Base-by-base conservation (phyloP, 2,888 invertebrate genomes). In the Coremacera marginata region DNA sequence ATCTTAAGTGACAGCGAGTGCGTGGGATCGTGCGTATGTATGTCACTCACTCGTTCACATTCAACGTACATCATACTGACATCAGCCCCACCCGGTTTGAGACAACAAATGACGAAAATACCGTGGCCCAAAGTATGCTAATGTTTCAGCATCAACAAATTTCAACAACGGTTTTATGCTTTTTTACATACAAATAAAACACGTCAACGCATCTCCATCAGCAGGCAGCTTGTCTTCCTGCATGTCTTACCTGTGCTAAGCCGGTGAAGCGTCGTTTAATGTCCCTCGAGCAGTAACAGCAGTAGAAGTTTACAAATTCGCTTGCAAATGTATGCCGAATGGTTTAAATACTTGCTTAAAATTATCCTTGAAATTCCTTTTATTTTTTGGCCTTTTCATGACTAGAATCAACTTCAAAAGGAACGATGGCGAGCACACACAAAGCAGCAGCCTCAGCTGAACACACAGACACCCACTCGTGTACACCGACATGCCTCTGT, bases 291-390 rank as follows among this genome's bases (percentile, higher is more conserved):
- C 44, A 44, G 37, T 37, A 7, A 14, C 44, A 44, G 14, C 11
- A 44, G 44, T 3, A 44, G 14, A 44, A 44, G 44, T 11, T 44
- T 44, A 44, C 14, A 68, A 16, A 19, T 19, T 44, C 51, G 22
- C 27, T 68, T 9, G 44, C 19, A 25, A 68, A 68, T 68, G 68
- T 68, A 68, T 68, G 68, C 68, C 68, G 14, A 68, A 49, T 68
- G 68, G 49, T 68, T 68, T 68, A 68, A 68, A 68, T 68, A 68
- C 68, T 68, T 68, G 68, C 51, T 51, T 16, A 68, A 68, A 68
- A 68, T 68, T 49, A 68, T 68, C 68, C 68, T 68, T 68, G 68
- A 68, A 68, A 68, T 68, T 68, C 68, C 25, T 68, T 68, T 51
- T 19, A 49, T 51, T 25, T 68, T 68, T 68, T 65, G 65, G 8